These are phyloP conservation scores for Gallinago stenura DNA, from an alignment of 2,797 vertebrate genomes.

Conservation along the genomic window DNA sequence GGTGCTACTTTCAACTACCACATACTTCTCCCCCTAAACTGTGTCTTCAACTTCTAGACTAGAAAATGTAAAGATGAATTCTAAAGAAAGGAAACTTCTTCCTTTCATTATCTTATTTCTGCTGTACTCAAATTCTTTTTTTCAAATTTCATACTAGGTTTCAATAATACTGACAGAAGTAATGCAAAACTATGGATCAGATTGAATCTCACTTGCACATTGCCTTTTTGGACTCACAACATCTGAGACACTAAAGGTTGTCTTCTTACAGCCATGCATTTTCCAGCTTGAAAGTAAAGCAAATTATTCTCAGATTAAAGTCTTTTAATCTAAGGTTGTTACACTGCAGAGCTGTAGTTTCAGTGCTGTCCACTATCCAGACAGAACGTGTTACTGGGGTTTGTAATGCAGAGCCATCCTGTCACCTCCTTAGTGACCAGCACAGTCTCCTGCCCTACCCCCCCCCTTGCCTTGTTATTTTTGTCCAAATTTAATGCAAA, in stretches of 20 bases:
- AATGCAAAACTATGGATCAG: background rate
- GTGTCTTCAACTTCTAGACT: background rate
- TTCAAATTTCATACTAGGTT: fast-evolving
- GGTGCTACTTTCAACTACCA: background rate
- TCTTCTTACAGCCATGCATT: background rate
- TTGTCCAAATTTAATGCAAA: background rate
- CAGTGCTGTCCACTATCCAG: background rate
- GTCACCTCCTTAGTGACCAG: background rate
- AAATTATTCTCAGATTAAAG: background rate
- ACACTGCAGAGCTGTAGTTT: background rate
- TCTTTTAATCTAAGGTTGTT: background rate
- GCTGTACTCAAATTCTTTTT: background rate
- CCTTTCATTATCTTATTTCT: background rate
- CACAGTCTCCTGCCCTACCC: background rate
- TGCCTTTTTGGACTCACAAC: background rate
- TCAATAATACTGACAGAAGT: background rate
- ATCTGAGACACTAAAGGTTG: too few species aligned
- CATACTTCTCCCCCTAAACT: background rate
- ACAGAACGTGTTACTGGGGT: background rate
- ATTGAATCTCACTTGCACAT: background rate
- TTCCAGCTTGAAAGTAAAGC: background rate
- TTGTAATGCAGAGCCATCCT: background rate
- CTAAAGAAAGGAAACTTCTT: background rate
- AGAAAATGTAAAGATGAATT: background rate
- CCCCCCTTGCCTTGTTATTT: background rate